Percentiles rank a stretch among this genome's conserved stretches.
Evolutionary conservation across 2,888 invertebrate genomes (phyloP).

Genomic region (Marasmarcha lunaedactyla): DNA sequence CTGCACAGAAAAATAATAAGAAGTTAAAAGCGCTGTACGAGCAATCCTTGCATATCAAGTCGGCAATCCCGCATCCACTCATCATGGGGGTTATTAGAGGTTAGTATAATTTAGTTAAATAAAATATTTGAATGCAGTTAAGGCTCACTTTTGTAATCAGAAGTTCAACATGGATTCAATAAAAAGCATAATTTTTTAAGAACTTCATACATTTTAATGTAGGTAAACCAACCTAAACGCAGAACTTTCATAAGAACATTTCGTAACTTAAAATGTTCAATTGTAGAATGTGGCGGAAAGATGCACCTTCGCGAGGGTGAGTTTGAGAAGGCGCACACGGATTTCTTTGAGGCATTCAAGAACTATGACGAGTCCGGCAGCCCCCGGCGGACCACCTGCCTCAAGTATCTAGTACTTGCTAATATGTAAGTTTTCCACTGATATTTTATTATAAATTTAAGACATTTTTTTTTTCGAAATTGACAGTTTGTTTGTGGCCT

Average conservation of each 20-base stretch:
- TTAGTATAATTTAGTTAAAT: no score
- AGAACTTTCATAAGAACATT: no score
- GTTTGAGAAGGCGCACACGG: conserved; percentile 98
- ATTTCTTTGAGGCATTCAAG: conserved; percentile 99
- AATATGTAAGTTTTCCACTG: conserved; percentile 92
- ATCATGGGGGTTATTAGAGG: conserved; percentile 99
- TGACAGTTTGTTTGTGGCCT: no score
- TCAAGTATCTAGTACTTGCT: conserved; percentile 97
- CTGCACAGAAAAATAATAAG: conserved; percentile 99
- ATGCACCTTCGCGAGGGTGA: conserved; percentile 99
- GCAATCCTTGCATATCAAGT: conserved; percentile 97
- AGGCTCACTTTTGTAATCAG: no score
- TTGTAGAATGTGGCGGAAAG: conserved; percentile 95
- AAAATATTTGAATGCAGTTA: no score
- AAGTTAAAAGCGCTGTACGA: conserved; percentile 96
- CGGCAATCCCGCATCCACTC: conserved; percentile 99
- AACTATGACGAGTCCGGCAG: conserved; percentile 99
- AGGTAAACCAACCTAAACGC: no score
- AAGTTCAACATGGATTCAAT: no score
- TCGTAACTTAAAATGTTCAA: no score
- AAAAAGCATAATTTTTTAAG: no score
- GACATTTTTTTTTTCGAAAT: no score
- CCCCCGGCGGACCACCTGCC: conserved; percentile 94
- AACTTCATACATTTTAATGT: no score
- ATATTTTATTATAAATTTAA: background rate